phyloP scores from a whole-genome alignment of 2,888 invertebrate species.

The Dynastes maya region DNA sequence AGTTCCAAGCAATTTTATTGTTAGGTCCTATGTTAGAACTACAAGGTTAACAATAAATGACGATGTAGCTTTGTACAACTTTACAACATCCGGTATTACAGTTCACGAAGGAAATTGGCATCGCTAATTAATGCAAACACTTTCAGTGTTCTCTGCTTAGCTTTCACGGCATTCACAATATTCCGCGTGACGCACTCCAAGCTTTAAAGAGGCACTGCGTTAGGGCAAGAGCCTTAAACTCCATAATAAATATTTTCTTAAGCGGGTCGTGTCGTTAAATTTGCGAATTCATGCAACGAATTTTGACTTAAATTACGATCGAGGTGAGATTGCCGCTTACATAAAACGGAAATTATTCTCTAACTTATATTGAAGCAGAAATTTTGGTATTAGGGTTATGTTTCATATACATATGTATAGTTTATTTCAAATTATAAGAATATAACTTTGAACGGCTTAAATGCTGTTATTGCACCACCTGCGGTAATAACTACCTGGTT shows the following conservation, averaged over 20 bases:
- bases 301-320: background rate
- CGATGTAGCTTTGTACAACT: background rate
- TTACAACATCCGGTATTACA: background rate
- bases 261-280: background rate
- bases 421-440: no score
- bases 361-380: background rate
- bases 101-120: background rate
- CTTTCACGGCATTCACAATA: background rate
- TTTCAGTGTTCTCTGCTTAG: background rate
- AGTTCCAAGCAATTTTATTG: no score
- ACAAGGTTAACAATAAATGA: background rate
- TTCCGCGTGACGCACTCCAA: background rate
- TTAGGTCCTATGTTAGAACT: background rate
- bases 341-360: slow-evolving; percentile 1
- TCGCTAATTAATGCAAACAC: background rate
- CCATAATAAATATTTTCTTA: background rate
- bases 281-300: background rate
- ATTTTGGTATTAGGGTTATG: background rate
- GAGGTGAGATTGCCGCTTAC: background rate
- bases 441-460: no score
- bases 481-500: no score
- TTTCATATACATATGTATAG: background rate
- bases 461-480: no score
- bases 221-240: background rate
- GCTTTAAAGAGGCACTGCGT: background rate